Base-by-base conservation (phyloP, 2,113 vertebrate species). In the Beaufortia kweichowensis region DNA sequence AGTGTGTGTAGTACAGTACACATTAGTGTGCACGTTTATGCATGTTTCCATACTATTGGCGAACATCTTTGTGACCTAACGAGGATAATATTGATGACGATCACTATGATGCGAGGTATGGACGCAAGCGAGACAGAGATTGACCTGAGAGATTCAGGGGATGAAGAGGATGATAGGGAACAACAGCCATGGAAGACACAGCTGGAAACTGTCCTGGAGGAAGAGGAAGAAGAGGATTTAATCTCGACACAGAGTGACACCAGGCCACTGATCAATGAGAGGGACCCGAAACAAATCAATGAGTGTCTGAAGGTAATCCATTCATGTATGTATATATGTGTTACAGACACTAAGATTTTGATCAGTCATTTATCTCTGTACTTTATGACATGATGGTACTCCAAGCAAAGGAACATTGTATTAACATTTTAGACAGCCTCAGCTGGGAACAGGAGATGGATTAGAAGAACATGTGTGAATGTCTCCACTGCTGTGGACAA, bases 211-310 rank as follows among this genome's bases (percentile, higher is more conserved):
- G 83, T 84, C 26, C 62, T 82, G 43, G 35, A 83, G 80, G 89
- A 90, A 35, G 87, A 86, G 46, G 86, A 89, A 28, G 89, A 91
- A 19, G 87, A 89, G 73, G 90, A 91, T 81, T 75, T 87, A 19
- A 85, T 87, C 0, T 89, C 89, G 6, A 82, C 87, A 0, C 76
- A 90, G 2, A 92, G 90, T 39, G 91, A 91, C 53, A 92, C 90
- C 62, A 89, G 87, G 62, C 90, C 90, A 29, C 82, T 92, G 76
- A 84, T 92, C 72, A 86, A 87, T 24, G 80, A 76, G 71, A 83
- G 92, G 82, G 91, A 93, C 82, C 88, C 91, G 1, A 77, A 86
- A 46, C 88, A 89, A 71, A 87, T 91, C 71, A 92, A 93, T 72
- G 89, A 91, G 83, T 89, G 86, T 48, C 89, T 93, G 17, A 90